These are phyloP conservation scores for Hyposmocoma kahamanoa DNA, from an alignment of 1,140 invertebrate genomes.

Conservation along the genomic window DNA sequence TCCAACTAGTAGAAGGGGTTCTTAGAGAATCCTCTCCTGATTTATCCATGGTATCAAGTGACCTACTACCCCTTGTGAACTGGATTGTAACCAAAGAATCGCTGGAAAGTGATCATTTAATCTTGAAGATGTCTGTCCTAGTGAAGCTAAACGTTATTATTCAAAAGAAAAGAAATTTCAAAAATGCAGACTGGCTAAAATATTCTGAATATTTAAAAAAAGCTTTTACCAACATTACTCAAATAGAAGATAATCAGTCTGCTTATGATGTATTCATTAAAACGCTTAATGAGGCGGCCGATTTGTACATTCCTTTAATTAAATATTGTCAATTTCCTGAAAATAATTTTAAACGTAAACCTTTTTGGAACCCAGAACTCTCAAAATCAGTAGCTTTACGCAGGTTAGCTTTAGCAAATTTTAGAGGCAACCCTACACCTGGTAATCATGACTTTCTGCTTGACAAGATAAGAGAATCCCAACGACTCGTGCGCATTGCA, in stretches of 20 bases:
- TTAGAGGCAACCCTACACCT: not conserved
- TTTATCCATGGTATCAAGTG: constrained; percentile 12
- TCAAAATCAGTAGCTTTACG: not conserved
- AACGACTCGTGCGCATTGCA: not conserved
- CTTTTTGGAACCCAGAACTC: not conserved
- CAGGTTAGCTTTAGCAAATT: not conserved
- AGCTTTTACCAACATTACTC: not conserved
- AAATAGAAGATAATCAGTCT: constrained; percentile 8
- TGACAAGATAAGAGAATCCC: not conserved
- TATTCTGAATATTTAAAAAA: constrained; percentile 11
- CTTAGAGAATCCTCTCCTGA: constrained; percentile 17
- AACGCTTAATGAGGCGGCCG: not conserved
- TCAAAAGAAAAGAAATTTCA: constrained; percentile 4
- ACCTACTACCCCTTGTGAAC: constrained; percentile 8
- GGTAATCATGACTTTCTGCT: not conserved
- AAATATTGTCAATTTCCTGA: not conserved
- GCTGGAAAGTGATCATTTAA: constrained; percentile 2
- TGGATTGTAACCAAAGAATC: constrained; percentile 14
- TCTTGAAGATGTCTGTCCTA: constrained; percentile 8
- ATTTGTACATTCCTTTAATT: not conserved
- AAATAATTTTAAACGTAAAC: not conserved
- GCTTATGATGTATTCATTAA: constrained; percentile 17
- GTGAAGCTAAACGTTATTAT: not conserved
- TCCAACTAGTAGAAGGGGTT: constrained; percentile 10
- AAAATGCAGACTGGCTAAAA: constrained; percentile 1